Conservation (phyloP, 2,888 invertebrate genomes). For the Ophion obscuratus region DNA sequence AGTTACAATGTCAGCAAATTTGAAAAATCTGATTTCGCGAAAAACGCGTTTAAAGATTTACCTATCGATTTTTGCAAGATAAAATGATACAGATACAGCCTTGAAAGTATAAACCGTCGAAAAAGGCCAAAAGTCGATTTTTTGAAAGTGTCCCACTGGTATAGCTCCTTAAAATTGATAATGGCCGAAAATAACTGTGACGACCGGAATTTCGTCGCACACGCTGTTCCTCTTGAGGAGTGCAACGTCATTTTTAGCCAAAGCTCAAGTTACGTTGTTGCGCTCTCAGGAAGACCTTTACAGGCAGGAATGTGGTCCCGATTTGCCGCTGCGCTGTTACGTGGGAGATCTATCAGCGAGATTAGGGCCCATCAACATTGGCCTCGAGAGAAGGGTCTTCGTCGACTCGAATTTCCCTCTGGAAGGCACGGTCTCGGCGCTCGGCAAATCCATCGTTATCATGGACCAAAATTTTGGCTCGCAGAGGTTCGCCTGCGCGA, state of each 20-base stretch:
- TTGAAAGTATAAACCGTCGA: too few species aligned
- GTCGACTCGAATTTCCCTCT: constrained; percentile 95
- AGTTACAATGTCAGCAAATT: too few species aligned
- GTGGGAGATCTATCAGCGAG: constrained; percentile 95
- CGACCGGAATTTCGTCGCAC: background rate
- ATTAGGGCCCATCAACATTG: constrained; percentile 93
- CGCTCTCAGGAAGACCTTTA: constrained; percentile 91
- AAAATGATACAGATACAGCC: too few species aligned
- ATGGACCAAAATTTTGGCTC: constrained; percentile 90
- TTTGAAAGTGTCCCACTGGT: too few species aligned
- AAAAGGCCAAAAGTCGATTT: too few species aligned
- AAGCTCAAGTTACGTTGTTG: background rate
- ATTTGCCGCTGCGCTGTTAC: constrained; percentile 95
- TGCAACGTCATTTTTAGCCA: background rate
- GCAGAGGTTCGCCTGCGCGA: constrained; percentile 94
- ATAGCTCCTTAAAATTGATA: background rate
- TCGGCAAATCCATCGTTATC: constrained; percentile 94
- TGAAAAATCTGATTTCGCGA: too few species aligned
- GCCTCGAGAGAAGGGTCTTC: constrained; percentile 90
- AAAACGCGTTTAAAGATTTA: too few species aligned
- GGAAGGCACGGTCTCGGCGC: constrained; percentile 90
- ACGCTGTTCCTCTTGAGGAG: background rate
- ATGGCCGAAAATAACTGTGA: background rate
- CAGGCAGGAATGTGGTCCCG: constrained; percentile 93
- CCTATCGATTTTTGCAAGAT: too few species aligned